Conservation (phyloP, 2,888 invertebrate genomes). For the Cyclophora albipunctata region DNA sequence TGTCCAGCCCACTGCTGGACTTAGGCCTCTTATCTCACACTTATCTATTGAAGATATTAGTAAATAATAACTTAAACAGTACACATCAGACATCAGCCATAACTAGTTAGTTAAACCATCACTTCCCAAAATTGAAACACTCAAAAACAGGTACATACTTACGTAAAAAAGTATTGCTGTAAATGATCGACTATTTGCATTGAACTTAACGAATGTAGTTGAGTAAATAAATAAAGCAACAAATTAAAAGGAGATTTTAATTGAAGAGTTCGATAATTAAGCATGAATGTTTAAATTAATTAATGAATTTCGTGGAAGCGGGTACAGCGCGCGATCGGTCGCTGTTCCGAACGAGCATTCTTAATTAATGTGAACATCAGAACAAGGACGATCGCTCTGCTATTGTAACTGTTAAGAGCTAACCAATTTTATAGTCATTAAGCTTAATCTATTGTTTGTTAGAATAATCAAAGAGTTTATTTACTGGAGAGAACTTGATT, state of each 20-base stretch:
- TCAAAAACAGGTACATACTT: no score
- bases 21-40: no score
- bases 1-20: no score
- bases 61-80: no score
- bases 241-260: conserved; percentile 64
- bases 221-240: conserved; percentile 57
- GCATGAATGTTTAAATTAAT: conserved; percentile 70
- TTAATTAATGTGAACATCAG: conserved; percentile 55
- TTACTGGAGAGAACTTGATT: conserved; percentile 14
- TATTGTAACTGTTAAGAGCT: conserved; percentile 45
- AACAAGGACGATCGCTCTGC: conserved; percentile 45
- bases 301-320: conserved; percentile 60
- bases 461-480: conserved; percentile 20
- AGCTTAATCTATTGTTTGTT: conserved; percentile 32
- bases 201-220: conserved; percentile 35
- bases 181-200: conserved; percentile 38
- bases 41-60: no score
- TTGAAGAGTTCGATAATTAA: conserved; percentile 71
- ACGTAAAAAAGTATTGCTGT: conserved; percentile 12
- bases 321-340: conserved; percentile 24
- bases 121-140: no score
- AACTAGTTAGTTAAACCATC: no score
- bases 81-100: no score
- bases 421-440: conserved; percentile 37
- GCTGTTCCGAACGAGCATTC: conserved; percentile 49